Evolutionary conservation across 2,113 vertebrate genomes (phyloP).

Genomic region (Alouatta palliata): DNA sequence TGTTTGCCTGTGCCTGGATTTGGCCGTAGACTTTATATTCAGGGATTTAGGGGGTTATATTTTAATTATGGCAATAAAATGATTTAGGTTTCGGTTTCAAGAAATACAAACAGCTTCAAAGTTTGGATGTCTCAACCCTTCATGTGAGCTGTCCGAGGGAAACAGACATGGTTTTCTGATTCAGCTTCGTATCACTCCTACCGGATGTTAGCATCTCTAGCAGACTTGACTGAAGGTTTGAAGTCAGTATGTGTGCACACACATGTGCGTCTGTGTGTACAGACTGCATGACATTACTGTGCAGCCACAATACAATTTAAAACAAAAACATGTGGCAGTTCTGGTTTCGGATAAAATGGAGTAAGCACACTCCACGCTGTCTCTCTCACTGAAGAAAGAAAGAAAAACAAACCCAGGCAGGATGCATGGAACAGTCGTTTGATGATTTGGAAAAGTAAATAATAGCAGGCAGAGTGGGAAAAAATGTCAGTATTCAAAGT

Average conservation of each 20-base stretch:
- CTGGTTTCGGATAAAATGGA: not conserved
- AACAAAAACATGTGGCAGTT: rapidly evolving
- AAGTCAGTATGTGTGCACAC: no score
- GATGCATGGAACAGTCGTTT: rapidly evolving
- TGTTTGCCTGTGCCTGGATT: rapidly evolving
- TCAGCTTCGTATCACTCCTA: rapidly evolving
- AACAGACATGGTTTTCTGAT: not conserved
- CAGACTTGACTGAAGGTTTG: not conserved
- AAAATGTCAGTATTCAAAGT: not conserved
- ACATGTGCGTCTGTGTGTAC: no score
- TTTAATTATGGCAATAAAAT: not conserved
- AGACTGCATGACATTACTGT: rapidly evolving
- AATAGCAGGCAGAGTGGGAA: not conserved
- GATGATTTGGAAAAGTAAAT: not conserved
- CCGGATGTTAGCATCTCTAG: no score
- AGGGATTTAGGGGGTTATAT: rapidly evolving
- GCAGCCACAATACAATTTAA: not conserved
- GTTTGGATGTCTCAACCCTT: not conserved
- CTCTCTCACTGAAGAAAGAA: rapidly evolving
- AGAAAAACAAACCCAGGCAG: not conserved
- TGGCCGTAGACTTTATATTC: rapidly evolving
- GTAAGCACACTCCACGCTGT: rapidly evolving
- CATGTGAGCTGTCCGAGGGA: rapidly evolving
- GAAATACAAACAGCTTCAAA: no score
- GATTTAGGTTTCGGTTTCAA: no score